Evolutionary conservation across 2,888 invertebrate genomes (phyloP).

Genomic region (Lepidochrysops patricia): DNA sequence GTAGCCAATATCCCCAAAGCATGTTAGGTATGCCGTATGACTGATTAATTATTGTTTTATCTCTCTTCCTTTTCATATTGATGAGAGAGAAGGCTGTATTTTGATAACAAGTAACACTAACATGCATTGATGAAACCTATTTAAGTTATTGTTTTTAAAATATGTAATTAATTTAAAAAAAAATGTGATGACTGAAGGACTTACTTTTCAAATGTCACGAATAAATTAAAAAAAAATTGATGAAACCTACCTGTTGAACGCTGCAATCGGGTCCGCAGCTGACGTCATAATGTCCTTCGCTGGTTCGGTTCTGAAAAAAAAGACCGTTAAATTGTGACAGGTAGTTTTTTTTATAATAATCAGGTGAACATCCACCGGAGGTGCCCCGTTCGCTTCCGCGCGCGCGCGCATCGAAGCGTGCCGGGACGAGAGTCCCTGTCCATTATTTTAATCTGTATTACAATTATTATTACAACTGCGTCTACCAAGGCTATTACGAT

Average conservation of each 20-base stretch:
- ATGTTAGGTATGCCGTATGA: no score
- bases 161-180: no score
- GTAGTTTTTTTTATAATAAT: slow-evolving; percentile 29
- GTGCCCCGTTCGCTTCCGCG: slow-evolving; percentile 49
- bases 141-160: no score
- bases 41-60: no score
- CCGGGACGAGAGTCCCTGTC: slow-evolving; percentile 24
- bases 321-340: slow-evolving; percentile 18
- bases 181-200: no score
- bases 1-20: no score
- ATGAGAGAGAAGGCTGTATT: no score
- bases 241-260: slow-evolving; percentile 79
- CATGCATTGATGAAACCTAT: no score
- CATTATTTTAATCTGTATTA: slow-evolving; percentile 13
- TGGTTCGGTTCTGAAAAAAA: slow-evolving; percentile 78
- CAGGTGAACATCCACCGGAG: slow-evolving; percentile 34
- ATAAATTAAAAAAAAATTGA: no score
- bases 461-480: neutral
- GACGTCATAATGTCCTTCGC: slow-evolving; percentile 79
- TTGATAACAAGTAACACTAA: no score
- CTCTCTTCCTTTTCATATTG: no score
- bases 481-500: neutral
- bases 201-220: no score
- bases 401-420: slow-evolving; percentile 53
- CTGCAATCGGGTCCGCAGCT: slow-evolving; percentile 82